A percentile compares a stretch with the other conserved stretches of the same genome.
Conservation (phyloP, 1,140 invertebrate genomes). For the Cydia fagiglandana region DNA sequence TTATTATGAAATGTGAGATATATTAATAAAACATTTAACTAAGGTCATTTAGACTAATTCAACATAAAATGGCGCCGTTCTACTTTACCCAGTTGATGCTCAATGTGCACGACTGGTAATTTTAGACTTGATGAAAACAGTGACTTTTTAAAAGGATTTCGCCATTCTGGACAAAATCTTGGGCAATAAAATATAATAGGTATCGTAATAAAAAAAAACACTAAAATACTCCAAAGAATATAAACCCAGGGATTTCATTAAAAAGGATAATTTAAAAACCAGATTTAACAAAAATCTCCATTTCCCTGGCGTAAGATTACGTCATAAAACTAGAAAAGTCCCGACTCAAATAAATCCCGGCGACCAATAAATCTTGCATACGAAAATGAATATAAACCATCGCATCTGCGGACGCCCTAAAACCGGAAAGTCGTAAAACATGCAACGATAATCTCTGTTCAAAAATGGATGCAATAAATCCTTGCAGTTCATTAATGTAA, state of each 20-base stretch:
- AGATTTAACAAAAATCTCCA: conserved; percentile 2
- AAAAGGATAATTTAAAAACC: background rate
- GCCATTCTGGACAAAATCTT: background rate
- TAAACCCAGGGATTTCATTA: background rate
- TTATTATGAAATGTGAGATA: no score
- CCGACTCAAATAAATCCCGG: conserved; percentile 16
- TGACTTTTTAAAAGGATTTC: no score
- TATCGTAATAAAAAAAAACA: background rate
- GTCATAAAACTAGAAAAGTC: conserved; percentile 29
- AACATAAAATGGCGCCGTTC: no score
- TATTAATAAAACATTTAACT: no score
- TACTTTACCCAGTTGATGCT: no score
- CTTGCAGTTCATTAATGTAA: conserved; percentile 50
- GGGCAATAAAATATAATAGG: background rate
- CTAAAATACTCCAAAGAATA: background rate
- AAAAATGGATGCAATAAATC: conserved; percentile 40
- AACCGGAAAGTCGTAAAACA: conserved; percentile 29
- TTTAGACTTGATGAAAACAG: no score
- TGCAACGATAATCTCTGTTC: conserved; percentile 20
- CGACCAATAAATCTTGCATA: conserved; percentile 19
- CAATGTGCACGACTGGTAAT: no score
- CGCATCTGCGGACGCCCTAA: conserved; percentile 12
- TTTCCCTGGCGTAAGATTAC: background rate
- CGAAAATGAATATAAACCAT: conserved; percentile 19
- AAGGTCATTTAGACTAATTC: no score